A percentile compares a stretch with the other conserved stretches of the same genome.
phyloP scores from a whole-genome alignment of 1,140 invertebrate species.

The Drosophila kanapiae region DNA sequence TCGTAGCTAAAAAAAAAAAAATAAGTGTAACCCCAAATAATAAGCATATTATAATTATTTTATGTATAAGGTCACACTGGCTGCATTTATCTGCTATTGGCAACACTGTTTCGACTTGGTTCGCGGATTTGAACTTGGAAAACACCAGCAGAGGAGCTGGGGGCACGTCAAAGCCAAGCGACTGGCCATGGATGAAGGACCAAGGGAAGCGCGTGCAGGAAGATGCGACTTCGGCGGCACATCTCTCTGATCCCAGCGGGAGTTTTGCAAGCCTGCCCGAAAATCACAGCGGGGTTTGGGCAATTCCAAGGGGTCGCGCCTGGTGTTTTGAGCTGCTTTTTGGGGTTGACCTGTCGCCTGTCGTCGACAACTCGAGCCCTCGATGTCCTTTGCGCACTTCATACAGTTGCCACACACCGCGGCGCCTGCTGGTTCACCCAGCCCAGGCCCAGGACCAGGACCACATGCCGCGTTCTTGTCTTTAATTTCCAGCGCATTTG shows the following conservation, averaged over 20 bases:
- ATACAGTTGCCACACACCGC: slow-evolving; percentile 18
- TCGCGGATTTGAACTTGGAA: neutral
- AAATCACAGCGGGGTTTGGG: slow-evolving; percentile 73
- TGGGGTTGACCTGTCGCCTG: slow-evolving; percentile 53
- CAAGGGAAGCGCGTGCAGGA: slow-evolving; percentile 11
- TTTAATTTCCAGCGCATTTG: slow-evolving; percentile 81
- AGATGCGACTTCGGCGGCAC: slow-evolving; percentile 51
- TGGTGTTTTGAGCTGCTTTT: slow-evolving; percentile 55
- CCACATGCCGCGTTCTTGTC: slow-evolving; percentile 71
- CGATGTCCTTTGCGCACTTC: slow-evolving; percentile 19
- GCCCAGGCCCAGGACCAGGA: neutral
- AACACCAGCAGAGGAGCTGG: neutral
- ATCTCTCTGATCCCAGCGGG: slow-evolving; percentile 83
- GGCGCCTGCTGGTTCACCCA: slow-evolving; percentile 14
- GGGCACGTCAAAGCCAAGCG: slow-evolving; percentile 42
- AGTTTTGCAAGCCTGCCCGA: slow-evolving; percentile 54
- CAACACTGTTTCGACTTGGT: neutral
- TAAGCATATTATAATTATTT: too few species aligned
- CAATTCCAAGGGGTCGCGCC: slow-evolving; percentile 34
- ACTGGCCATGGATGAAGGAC: slow-evolving; percentile 9
- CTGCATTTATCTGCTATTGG: too few species aligned
- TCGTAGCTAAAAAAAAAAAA: too few species aligned
- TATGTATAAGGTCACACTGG: too few species aligned
- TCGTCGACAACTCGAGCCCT: slow-evolving; percentile 36
- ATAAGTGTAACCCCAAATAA: too few species aligned